Percentiles rank a stretch among this genome's conserved stretches.
Conservation (phyloP, 2,888 invertebrate species). For the Junonia oenone region DNA sequence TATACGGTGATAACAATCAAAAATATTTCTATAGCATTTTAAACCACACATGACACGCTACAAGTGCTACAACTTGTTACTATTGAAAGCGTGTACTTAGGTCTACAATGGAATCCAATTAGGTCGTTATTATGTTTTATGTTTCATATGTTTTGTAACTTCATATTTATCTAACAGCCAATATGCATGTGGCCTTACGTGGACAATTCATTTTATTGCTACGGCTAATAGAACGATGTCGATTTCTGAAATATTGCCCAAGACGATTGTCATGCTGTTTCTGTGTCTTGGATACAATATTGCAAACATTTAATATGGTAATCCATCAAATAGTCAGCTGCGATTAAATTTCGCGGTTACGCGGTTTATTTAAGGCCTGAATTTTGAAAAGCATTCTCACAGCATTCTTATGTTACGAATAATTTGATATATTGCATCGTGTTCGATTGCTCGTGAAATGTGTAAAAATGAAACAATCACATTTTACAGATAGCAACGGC, state of each 20-base stretch:
- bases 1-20: not conserved
- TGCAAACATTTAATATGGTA: slow-evolving; percentile 16
- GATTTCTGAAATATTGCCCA: slow-evolving; percentile 22
- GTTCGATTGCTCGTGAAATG: not conserved
- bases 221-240: slow-evolving; percentile 38
- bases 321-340: slow-evolving; percentile 13
- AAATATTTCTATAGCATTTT: not conserved
- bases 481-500: not conserved
- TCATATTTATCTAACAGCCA: slow-evolving; percentile 12
- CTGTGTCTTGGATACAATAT: slow-evolving; percentile 8
- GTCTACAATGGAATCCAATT: slow-evolving; percentile 12
- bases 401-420: slow-evolving; percentile 5
- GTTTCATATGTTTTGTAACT: slow-evolving; percentile 11
- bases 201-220: slow-evolving; percentile 43
- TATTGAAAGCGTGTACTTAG: not conserved
- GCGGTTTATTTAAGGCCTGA: slow-evolving; percentile 13
- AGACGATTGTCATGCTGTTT: not conserved
- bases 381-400: slow-evolving; percentile 12
- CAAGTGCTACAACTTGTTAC: slow-evolving; percentile 4
- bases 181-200: slow-evolving; percentile 9
- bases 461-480: not conserved
- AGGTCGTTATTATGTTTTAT: slow-evolving; percentile 10
- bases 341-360: slow-evolving; percentile 11
- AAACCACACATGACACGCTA: not conserved
- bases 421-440: slow-evolving; percentile 3